phyloP scores from a whole-genome alignment of 2,888 invertebrate genomes.

The Andrena chrysosceles region DNA sequence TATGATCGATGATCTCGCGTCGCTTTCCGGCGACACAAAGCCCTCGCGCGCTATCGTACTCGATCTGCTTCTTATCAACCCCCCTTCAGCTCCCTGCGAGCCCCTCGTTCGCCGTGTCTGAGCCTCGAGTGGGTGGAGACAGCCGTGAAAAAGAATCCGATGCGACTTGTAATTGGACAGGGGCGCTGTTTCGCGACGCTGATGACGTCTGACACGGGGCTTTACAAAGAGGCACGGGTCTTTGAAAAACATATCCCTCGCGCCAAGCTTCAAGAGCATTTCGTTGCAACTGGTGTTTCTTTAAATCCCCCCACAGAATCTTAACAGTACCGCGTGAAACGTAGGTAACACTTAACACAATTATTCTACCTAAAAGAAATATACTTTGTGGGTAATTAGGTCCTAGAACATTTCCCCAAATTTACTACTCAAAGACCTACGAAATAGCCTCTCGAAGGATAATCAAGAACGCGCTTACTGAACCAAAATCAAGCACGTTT shows the following conservation, averaged over 20 bases:
- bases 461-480: too few relatives aligned
- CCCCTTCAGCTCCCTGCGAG: constrained; percentile 31
- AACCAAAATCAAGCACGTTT: too few relatives aligned
- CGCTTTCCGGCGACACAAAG: constrained; percentile 53
- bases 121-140: constrained; percentile 38
- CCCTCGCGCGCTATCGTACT: constrained; percentile 33
- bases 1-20: constrained; percentile 56
- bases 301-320: neutral
- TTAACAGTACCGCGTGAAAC: too few relatives aligned
- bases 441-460: too few relatives aligned
- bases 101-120: constrained; percentile 13
- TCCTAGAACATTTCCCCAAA: too few relatives aligned
- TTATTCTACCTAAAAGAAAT: too few relatives aligned
- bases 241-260: constrained; percentile 1
- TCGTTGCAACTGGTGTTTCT: neutral
- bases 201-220: neutral
- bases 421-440: too few relatives aligned
- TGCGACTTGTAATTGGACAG: constrained; percentile 44
- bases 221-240: neutral
- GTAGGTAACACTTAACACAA: neutral
- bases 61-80: constrained; percentile 60
- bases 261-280: neutral
- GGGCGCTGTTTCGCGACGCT: constrained; percentile 5
- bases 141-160: constrained; percentile 25
- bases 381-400: too few relatives aligned